Evolutionary conservation across 2,888 invertebrate genomes (phyloP), one percentile per base, ranked within the genome.

Genomic region (Pachycephus smyrnensis): DNA sequence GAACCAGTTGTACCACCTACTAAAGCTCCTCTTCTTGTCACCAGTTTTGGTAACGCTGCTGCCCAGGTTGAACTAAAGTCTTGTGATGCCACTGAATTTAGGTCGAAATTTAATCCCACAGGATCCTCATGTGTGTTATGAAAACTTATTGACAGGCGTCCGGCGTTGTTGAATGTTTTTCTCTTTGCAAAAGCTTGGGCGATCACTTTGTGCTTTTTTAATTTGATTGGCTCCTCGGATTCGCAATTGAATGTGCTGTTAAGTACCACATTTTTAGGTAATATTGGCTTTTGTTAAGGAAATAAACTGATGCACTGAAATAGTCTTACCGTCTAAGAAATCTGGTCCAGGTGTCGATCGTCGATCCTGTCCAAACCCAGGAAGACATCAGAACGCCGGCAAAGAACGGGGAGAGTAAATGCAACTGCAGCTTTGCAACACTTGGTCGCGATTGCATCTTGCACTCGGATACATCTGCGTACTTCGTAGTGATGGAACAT

Each of bases 41-140:
- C 95, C 88, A 98, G 94, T 83, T 97, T 95, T 0, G 98, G 98
- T 82, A 98, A 92, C 82, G 97, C 97, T 77, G 97, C 97, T 69
- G 97, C 97, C 97, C 98, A 98, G 0, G 97, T 96, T 0, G 98
- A 97, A 78, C 97, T 97, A 76, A 98, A 93, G 86, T 97, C 97
- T 83, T 96, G 96, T 80, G 96, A 96, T 76, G 95, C 96, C 12
- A 94, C 94, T 75, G 95, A 95, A 88, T 96, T 96, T 75, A 95
- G 87, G 86, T 95, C 95, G 83, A 95, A 95, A 86, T 95, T 94
- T 69, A 97, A 92, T 3, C 96, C 97, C 12, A 98, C 96, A 12
- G 98, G 98, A 93, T 98, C 98, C 82, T 97, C 97, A 85, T 97
- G 96, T 4, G 96, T 95, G 83, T 97, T 97, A 81, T 96, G 96